Evolutionary conservation across 1,140 invertebrate genomes (phyloP), one percentile per base, ranked within the genome.

Genomic region (Musca vetustissima): DNA sequence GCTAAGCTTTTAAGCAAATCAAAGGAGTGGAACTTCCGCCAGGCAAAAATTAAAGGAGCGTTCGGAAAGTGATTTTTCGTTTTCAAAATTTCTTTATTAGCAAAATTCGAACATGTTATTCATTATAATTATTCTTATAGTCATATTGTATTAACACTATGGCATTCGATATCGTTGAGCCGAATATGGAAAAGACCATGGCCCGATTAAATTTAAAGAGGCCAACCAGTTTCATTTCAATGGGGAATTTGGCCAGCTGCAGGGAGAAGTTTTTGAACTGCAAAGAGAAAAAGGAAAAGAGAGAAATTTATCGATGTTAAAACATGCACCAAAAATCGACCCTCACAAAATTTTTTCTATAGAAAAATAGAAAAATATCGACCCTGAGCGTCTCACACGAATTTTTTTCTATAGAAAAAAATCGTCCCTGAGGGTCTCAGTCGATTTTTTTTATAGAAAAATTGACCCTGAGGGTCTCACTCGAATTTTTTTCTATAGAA

Each of bases 61-160:
- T 24, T 24, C 3, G 6, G 1, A 59, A 9, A 4, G 15, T 8
- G 15, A 25, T 24, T 24, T 59, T 22, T 22, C 3, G 25, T 24
- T 28, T 24, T 9, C 15, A 24, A 59, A n/a, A n/a, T 59, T 24
- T 24, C 25, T 59, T 59, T n/a, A 24, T 24, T 24, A n/a, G 6
- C 15, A n/a, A 24, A 24, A 59, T 1, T n/a, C 15, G 9, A 43
- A 43, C 36, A 36, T 43, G 21, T 21, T 15, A 53, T 57, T 67
- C n/a, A 47, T 61, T 52, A 25, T 68, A 19, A 49, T 15, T 17
- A 64, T 64, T 52, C 25, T 53, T 36, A 47, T 69, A 69, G 53
- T 69, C 61, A 21, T 69, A 69, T 53, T 69, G 59, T 9, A 69
- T 61, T n/a, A 69, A 32, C 64, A 68, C 25, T 32, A 68, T 64